Base-by-base conservation (phyloP, 2,888 invertebrate genomes). In the Lepidocyrtinus sp. region DNA sequence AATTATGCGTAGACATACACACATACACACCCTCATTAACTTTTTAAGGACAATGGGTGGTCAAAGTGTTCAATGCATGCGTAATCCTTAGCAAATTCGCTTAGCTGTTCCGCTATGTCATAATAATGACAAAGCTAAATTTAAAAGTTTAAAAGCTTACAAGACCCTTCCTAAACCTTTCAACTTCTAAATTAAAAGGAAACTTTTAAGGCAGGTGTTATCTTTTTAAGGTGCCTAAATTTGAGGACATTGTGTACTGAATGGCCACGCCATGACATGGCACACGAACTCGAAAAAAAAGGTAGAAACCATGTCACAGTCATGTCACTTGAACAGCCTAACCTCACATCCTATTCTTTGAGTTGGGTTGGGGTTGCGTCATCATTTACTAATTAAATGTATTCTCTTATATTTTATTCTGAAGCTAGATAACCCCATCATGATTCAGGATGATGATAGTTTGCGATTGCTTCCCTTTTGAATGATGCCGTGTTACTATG, bases 31-130 rank as follows among this genome's bases (percentile, higher is more conserved):
- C 26, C 36, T 46, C 59, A 76, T 69, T 76, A 76, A 59, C n/a
- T 22, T 59, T 55, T 55, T 50, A 65, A 25, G 65, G 45, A 27
- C 45, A 76, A 55, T 64, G 59, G 59, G 75, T 75, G 70, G 63
- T 26, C 70, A 70, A 7, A 50, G 36, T 25, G 17, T 75, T 69
- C 62, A 69, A 71, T 45, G 46, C 76, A 71, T 70, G 65, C 71
- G 65, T 55, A 36, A 55, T 55, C n/a, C 36, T 12, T 9, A 5
- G 55, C 55, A 17, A 17, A 55, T n/a, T n/a, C 55, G 17, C 55
- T 55, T 55, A n/a, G 9, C 21, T 45, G 69, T 76, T 76, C 69
- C 70, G 75, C 70, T 70, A 64, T 71, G 64, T 76, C 71, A 55
- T 59, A 76, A 71, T 76, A 7, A 55, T 55, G 36, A 55, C 55